Percentiles rank a stretch among this genome's conserved stretches.
Conservation (phyloP, 2,888 invertebrate genomes). For the Drosophila eohydei region DNA sequence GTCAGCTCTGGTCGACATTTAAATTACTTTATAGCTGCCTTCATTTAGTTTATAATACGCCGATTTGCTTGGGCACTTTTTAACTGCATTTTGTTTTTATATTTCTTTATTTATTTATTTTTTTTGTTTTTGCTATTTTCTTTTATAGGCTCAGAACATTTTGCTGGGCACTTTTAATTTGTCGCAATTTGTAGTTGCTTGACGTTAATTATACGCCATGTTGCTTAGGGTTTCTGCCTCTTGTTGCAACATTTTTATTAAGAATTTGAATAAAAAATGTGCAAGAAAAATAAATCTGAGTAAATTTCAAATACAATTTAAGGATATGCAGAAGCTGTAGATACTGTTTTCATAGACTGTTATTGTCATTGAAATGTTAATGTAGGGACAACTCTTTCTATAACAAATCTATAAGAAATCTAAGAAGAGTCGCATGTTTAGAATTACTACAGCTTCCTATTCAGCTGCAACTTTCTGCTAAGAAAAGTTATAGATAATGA, state of each 20-base stretch:
- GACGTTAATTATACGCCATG: constrained; percentile 14
- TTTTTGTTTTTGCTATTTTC: constrained; percentile 17
- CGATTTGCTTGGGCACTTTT: constrained; percentile 43
- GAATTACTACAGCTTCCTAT: too few species aligned
- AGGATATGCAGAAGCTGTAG: neutral
- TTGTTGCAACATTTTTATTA: neutral
- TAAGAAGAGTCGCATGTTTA: too few species aligned
- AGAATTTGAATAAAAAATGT: constrained; percentile 4
- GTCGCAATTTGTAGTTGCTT: constrained; percentile 56
- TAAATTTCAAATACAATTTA: neutral
- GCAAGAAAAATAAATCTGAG: neutral
- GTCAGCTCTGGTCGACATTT: constrained; percentile 52
- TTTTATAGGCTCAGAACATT: constrained; percentile 36
- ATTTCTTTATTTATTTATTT: constrained; percentile 3
- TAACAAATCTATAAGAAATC: too few species aligned
- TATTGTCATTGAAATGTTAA: neutral
- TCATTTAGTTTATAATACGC: constrained; percentile 67
- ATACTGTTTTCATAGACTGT: neutral
- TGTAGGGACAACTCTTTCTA: too few species aligned
- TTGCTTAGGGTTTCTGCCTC: neutral
- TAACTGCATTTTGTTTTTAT: constrained; percentile 8
- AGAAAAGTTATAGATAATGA: too few species aligned
- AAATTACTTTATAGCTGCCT: constrained; percentile 76
- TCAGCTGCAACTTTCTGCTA: too few species aligned
- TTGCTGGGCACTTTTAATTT: constrained; percentile 60